These are phyloP conservation scores for Ovis canadensis DNA, from an alignment of 2,113 vertebrate species.

Conservation along the genomic window DNA sequence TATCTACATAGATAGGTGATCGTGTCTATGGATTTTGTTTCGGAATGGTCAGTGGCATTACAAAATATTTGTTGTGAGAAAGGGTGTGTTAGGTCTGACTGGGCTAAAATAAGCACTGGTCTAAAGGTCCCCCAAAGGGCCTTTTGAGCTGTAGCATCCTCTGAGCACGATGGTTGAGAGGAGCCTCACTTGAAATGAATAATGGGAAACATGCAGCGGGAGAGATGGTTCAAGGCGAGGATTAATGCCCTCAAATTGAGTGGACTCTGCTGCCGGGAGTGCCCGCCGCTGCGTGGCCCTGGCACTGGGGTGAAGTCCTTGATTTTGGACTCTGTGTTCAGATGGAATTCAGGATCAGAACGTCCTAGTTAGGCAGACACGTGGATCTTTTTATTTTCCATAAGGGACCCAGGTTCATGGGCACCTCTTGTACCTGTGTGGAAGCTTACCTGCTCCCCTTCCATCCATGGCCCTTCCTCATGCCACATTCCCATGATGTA, in stretches of 20 bases:
- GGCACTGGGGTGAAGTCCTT: neutral
- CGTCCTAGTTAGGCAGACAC: neutral
- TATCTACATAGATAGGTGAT: neutral
- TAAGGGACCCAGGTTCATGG: neutral
- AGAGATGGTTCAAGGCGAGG: neutral
- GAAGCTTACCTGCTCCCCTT: neutral
- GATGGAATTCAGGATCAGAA: neutral
- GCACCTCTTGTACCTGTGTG: accelerated
- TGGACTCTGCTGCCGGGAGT: neutral
- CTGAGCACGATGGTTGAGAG: neutral
- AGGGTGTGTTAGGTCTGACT: neutral
- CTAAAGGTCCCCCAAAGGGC: neutral
- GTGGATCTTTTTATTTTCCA: neutral
- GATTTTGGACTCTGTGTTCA: neutral
- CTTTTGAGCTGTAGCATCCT: neutral
- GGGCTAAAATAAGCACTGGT: neutral
- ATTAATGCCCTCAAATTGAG: neutral
- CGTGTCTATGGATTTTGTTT: neutral
- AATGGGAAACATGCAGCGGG: neutral
- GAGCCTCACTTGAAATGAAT: neutral
- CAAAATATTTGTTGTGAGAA: neutral
- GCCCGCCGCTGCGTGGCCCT: no score
- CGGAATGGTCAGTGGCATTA: neutral
- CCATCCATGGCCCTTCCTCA: neutral
- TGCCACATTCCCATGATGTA: slow-evolving; percentile 38